Evolutionary conservation across 1,140 invertebrate genomes (phyloP), one percentile per base, ranked within the genome.

Genomic region (Drosophila kepulauana): DNA sequence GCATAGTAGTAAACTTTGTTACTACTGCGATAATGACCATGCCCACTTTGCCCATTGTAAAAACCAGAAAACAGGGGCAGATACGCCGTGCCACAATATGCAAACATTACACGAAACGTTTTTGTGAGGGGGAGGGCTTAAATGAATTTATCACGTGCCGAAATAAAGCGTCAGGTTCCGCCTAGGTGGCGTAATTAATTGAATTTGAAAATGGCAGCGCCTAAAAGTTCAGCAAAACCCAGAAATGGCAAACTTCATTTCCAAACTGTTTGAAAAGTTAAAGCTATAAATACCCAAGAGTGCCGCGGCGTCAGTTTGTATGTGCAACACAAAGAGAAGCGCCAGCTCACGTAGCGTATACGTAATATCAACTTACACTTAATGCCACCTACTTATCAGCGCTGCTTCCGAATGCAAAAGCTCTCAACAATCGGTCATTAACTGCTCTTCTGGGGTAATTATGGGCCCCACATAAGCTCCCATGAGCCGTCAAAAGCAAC

Each of bases 121-220:
- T 80, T 65, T 52, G 7, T 25, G 20, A 25, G 20, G 20, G 3
- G 20, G 20, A 25, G 81, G 79, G 30, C 80, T 84, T 84, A 84
- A 87, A 87, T 87, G 58, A 88, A 87, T 87, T 87, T 87, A 87
- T 87, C 84, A 88, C 84, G 84, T 88, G 84, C 81, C 84, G 61
- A 84, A 88, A 88, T 88, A 82, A 88, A 86, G 70, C 75, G 73
- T 78, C 62, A 65, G 56, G 46, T 56, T 48, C 45, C 63, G 58
- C 56, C 63, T 46, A 67, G 61, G 52, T 70, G 38, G 48, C 54
- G 64, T 88, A 88, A 88, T 88, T 88, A 88, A 88, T 88, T 88
- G 78, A 88, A 88, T 88, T 88, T 67, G 25, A 46, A 45, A 70
- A 66, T 51, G 61, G 13, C 48, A 61, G 51, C 74, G 48, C 49